phyloP scores from a whole-genome alignment of 1,140 invertebrate genomes.

The Bombus sibiricus region DNA sequence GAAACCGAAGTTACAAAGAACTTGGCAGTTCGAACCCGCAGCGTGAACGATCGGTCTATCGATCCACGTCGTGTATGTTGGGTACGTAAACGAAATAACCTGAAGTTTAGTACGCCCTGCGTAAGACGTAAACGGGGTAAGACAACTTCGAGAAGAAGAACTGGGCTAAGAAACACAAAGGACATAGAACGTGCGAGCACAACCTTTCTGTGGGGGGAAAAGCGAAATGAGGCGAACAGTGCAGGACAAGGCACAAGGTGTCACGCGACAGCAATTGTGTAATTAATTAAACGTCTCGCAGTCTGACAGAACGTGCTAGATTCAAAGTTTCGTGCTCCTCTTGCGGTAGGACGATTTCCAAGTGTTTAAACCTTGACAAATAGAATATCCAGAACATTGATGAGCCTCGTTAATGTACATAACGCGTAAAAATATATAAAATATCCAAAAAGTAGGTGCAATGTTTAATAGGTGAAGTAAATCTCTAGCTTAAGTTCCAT shows the following conservation, averaged over 20 bases:
- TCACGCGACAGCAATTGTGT: not conserved
- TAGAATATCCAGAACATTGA: not conserved
- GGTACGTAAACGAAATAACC: not conserved
- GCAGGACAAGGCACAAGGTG: not conserved
- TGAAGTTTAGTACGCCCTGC: not conserved
- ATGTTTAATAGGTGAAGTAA: not conserved
- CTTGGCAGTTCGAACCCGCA: not conserved
- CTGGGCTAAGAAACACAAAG: not conserved
- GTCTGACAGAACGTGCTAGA: conserved; percentile 20
- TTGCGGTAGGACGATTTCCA: not conserved
- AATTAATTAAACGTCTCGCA: conserved; percentile 45
- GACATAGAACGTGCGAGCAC: not conserved
- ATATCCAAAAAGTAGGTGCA: not conserved
- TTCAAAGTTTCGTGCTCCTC: not conserved
- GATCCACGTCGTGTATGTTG: not conserved
- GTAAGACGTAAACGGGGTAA: no score
- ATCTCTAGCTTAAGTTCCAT: not conserved
- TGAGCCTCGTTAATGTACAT: not conserved
- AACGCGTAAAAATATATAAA: not conserved
- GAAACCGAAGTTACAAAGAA: not conserved
- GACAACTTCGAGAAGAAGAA: conserved; percentile 9
- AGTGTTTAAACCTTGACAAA: not conserved
- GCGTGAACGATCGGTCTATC: not conserved
- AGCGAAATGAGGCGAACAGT: not conserved
- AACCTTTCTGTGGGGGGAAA: not conserved